phyloP scores from a whole-genome alignment of 2,888 invertebrate species.

The Trichacis sp. region DNA sequence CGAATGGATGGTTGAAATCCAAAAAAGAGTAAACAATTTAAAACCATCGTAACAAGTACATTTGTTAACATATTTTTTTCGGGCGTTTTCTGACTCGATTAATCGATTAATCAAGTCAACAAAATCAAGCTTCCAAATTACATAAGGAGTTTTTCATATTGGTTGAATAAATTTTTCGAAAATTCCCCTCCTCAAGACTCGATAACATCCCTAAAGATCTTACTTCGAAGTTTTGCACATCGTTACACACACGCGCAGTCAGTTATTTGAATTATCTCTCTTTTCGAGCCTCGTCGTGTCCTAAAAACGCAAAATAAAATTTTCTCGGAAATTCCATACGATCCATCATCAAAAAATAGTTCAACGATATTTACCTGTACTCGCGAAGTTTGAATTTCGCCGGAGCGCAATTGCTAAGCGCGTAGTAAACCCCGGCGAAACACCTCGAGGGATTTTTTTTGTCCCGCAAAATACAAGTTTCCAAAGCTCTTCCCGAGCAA shows the following conservation, averaged over 20 bases:
- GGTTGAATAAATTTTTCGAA: too few species aligned
- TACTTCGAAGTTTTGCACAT: too few species aligned
- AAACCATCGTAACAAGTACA: too few species aligned
- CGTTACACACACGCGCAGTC: conserved; percentile 64
- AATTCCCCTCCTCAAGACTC: too few species aligned
- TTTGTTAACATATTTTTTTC: too few species aligned
- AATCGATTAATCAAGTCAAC: too few species aligned
- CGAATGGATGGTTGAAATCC: too few species aligned
- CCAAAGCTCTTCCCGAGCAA: conserved; percentile 61
- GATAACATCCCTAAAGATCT: too few species aligned
- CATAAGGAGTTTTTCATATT: too few species aligned
- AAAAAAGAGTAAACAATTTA: too few species aligned
- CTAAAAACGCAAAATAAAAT: conserved; percentile 36
- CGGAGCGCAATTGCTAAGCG: conserved; percentile 59
- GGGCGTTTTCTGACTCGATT: too few species aligned
- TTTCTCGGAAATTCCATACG: background rate
- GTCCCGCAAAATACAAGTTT: conserved; percentile 61
- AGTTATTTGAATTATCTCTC: conserved; percentile 65
- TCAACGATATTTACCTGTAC: conserved; percentile 51
- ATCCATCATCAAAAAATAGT: background rate
- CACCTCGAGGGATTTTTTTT: conserved; percentile 62
- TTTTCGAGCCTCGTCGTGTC: conserved; percentile 60
- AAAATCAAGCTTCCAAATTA: too few species aligned
- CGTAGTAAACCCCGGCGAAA: conserved; percentile 56
- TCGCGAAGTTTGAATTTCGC: conserved; percentile 65